Evolutionary conservation across 2,888 invertebrate species (phyloP).

Genomic region (Spodoptera picta): DNA sequence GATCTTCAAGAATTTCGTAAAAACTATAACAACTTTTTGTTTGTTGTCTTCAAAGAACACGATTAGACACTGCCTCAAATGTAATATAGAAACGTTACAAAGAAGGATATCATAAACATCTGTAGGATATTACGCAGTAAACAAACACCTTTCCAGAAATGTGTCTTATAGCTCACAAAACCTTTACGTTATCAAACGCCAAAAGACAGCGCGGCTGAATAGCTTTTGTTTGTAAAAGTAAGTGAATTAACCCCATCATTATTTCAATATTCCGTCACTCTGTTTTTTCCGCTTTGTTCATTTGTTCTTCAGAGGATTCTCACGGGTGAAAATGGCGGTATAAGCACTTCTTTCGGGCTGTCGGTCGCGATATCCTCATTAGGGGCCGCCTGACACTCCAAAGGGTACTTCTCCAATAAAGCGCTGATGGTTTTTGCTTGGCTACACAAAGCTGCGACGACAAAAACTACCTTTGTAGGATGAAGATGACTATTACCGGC

Average conservation of each 20-base stretch:
- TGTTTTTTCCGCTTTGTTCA: constrained; percentile 27
- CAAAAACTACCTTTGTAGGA: constrained; percentile 35
- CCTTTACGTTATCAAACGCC: no score
- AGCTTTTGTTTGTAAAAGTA: constrained; percentile 12
- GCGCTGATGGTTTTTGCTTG: constrained; percentile 51
- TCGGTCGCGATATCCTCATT: constrained; percentile 56
- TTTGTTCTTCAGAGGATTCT: constrained; percentile 32
- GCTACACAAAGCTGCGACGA: constrained; percentile 31
- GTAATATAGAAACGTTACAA: no score
- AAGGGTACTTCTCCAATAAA: constrained; percentile 56
- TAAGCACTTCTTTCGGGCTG: constrained; percentile 50
- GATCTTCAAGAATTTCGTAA: no score
- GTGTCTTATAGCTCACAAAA: no score
- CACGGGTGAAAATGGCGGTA: constrained; percentile 47
- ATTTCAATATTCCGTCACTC: constrained; percentile 27
- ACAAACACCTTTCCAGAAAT: no score
- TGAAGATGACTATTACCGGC: constrained; percentile 14
- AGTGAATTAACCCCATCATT: constrained; percentile 25
- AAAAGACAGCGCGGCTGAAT: no score
- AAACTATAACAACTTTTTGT: no score
- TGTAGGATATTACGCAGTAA: no score
- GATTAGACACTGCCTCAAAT: no score
- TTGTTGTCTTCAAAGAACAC: no score
- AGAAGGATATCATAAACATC: no score
- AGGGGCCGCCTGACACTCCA: constrained; percentile 42